A percentile compares a stretch with the other conserved stretches of the same genome.
These are phyloP conservation scores for Cephus rjabovi DNA, from an alignment of 2,888 invertebrate genomes.

Conservation along the genomic window DNA sequence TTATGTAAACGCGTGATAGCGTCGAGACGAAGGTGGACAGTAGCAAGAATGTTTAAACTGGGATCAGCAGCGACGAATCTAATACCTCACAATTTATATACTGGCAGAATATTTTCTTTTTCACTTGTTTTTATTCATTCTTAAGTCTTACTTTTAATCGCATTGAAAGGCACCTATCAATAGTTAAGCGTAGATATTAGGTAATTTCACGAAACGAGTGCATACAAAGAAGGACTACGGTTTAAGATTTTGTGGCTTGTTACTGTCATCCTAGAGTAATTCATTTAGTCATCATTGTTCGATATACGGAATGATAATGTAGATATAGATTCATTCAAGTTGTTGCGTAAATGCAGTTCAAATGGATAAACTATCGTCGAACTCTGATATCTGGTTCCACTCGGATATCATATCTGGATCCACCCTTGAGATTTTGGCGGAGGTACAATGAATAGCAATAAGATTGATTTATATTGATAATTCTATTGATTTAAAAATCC, in stretches of 20 bases:
- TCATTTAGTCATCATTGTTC: background rate
- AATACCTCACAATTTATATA: background rate
- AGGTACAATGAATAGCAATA: constrained; percentile 45
- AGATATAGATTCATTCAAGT: background rate
- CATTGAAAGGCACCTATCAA: background rate
- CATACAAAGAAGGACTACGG: background rate
- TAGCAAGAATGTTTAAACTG: background rate
- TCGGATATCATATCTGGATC: background rate
- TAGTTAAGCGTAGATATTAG: background rate
- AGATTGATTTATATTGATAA: constrained; percentile 33
- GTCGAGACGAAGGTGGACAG: background rate
- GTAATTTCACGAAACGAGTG: background rate
- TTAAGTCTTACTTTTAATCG: background rate
- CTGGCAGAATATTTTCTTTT: background rate
- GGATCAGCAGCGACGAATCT: background rate
- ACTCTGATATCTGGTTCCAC: background rate
- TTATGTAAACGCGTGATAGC: background rate
- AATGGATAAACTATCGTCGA: background rate
- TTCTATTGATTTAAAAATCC: constrained; percentile 23
- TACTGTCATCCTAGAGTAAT: background rate
- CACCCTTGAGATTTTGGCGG: constrained; percentile 24
- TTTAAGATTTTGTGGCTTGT: background rate
- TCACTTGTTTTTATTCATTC: background rate
- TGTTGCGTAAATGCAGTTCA: constrained; percentile 44
- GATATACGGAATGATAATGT: background rate